phyloP scores from a whole-genome alignment of 2,797 vertebrate species.

The Peromyscus melanophrys region DNA sequence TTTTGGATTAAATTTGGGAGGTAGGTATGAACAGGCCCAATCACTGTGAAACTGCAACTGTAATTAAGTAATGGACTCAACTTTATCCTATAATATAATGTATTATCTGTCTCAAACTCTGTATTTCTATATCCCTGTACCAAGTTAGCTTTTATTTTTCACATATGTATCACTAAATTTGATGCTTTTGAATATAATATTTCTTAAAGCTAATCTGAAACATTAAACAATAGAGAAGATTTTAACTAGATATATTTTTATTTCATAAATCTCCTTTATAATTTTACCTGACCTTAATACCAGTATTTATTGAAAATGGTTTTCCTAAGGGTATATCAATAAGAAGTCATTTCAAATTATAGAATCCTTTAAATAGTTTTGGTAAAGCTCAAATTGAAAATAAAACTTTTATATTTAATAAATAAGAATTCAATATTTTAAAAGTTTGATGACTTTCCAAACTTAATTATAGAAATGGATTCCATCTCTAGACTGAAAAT shows the following conservation, averaged over 20 bases:
- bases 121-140: neutral
- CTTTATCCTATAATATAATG: neutral
- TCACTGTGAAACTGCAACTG: neutral
- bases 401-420: slow-evolving; percentile 51
- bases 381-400: slow-evolving; percentile 7
- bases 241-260: neutral
- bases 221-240: neutral
- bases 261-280: neutral
- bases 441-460: slow-evolving; percentile 67
- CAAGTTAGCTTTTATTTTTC: neutral
- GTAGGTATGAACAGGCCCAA: neutral
- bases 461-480: slow-evolving; percentile 52
- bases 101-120: neutral
- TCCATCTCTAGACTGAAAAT: slow-evolving; percentile 53
- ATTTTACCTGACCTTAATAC: neutral
- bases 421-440: slow-evolving; percentile 47
- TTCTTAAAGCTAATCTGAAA: slow-evolving; percentile 47
- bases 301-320: neutral
- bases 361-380: slow-evolving; percentile 10
- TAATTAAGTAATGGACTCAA: neutral
- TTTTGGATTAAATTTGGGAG: neutral
- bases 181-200: slow-evolving; percentile 20
- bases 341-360: slow-evolving; percentile 26
- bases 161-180: neutral
- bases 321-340: neutral